Evolutionary conservation across 2,797 vertebrate species (phyloP).

Genomic region (Phoeniculus purpureus): DNA sequence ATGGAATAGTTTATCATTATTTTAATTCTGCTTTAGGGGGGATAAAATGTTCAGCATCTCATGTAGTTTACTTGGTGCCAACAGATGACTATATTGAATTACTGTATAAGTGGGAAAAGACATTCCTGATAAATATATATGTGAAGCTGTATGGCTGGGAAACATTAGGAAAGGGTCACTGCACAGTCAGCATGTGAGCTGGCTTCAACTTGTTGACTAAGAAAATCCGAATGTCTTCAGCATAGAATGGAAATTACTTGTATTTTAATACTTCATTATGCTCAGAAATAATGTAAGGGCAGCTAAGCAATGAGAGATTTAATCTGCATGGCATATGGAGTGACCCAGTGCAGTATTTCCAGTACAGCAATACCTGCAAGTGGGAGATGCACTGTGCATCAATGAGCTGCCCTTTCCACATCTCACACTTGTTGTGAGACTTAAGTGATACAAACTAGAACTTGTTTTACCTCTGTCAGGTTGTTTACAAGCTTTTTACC

Average conservation of each 20-base stretch:
- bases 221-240: slow-evolving; percentile 36
- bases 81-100: slow-evolving; percentile 27
- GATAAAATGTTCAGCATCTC: background rate
- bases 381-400: background rate
- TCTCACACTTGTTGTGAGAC: background rate
- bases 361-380: background rate
- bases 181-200: slow-evolving; percentile 35
- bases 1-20: slow-evolving; percentile 23
- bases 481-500: background rate
- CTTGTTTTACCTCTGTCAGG: background rate
- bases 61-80: background rate
- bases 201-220: slow-evolving; percentile 38
- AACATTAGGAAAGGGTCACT: slow-evolving; percentile 45
- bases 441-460: background rate
- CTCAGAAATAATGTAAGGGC: background rate
- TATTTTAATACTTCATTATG: background rate
- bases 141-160: slow-evolving; percentile 12
- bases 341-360: background rate
- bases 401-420: background rate
- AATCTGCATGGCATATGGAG: background rate
- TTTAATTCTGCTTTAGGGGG: background rate
- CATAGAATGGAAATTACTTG: background rate
- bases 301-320: background rate
- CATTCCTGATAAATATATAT: slow-evolving; percentile 26
- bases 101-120: slow-evolving; percentile 16